Percentiles rank a stretch among this genome's conserved stretches.
Evolutionary conservation across 2,888 invertebrate species (phyloP).

Genomic region (Clistopyga incitator): DNA sequence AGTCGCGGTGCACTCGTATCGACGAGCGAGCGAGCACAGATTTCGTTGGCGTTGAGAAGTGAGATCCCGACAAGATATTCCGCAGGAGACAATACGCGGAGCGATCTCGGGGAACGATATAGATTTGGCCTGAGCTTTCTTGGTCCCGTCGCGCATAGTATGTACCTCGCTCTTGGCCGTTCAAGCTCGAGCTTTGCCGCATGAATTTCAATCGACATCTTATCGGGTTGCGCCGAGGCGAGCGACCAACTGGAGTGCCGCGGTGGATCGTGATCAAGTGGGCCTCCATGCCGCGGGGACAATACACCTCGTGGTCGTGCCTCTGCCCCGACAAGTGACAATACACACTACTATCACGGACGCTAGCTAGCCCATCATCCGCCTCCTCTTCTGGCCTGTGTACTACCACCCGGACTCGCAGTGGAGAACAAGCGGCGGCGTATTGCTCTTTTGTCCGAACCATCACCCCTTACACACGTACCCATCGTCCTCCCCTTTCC

Average conservation of each 20-base stretch:
- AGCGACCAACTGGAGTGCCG: slow-evolving; percentile 76
- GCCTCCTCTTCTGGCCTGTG: slow-evolving; percentile 22
- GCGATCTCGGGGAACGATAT: slow-evolving; percentile 17
- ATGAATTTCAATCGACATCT: slow-evolving; percentile 84
- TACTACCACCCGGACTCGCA: slow-evolving; percentile 72
- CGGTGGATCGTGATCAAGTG: slow-evolving; percentile 84
- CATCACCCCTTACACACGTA: slow-evolving; percentile 67
- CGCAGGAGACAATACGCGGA: slow-evolving; percentile 60
- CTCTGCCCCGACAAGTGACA: slow-evolving; percentile 65
- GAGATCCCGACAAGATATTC: slow-evolving; percentile 60
- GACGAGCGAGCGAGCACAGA: slow-evolving; percentile 14
- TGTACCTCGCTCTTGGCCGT: slow-evolving; percentile 51
- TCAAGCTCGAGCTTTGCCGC: slow-evolving; percentile 73
- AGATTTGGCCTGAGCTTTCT: slow-evolving; percentile 37
- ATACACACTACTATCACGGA: slow-evolving; percentile 55
- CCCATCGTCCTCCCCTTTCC: slow-evolving; percentile 54
- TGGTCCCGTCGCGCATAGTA: background rate
- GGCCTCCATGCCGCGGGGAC: slow-evolving; percentile 82
- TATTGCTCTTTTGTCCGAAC: slow-evolving; percentile 83
- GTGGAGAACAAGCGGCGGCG: slow-evolving; percentile 65
- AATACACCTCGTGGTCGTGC: slow-evolving; percentile 64
- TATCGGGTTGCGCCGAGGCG: slow-evolving; percentile 76
- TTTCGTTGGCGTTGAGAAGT: slow-evolving; percentile 20
- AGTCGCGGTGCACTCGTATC: slow-evolving; percentile 14
- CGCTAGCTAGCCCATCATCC: slow-evolving; percentile 53